Evolutionary conservation across 1,140 invertebrate species (phyloP).

Genomic region (Drosophila ficusphila): DNA sequence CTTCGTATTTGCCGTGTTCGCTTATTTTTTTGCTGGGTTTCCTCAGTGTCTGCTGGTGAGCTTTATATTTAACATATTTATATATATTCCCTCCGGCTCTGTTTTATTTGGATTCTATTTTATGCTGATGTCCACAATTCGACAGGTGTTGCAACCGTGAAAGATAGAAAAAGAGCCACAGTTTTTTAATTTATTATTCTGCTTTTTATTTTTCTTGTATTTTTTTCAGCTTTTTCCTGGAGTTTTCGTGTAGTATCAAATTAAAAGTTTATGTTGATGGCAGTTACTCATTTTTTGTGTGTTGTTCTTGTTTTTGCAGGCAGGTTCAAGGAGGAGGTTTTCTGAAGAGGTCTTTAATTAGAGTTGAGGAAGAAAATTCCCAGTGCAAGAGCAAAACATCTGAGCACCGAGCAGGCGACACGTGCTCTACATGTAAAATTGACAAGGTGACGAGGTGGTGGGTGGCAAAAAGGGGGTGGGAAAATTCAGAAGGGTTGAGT

Average conservation of each 20-base stretch:
- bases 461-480: neutral
- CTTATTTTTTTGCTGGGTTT: slow-evolving; percentile 28
- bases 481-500: slow-evolving; percentile 8
- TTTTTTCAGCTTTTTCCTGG: neutral
- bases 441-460: slow-evolving; percentile 33
- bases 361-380: slow-evolving; percentile 43
- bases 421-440: slow-evolving; percentile 50
- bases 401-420: slow-evolving; percentile 52
- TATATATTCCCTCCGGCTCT: slow-evolving; percentile 13
- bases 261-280: slow-evolving; percentile 10
- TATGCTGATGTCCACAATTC: slow-evolving; percentile 56
- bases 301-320: too few species aligned
- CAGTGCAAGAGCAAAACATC: slow-evolving; percentile 31
- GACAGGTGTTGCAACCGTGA: slow-evolving; percentile 63
- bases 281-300: slow-evolving; percentile 17
- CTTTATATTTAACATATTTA: slow-evolving; percentile 36
- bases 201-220: too few species aligned
- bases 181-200: neutral
- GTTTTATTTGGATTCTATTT: slow-evolving; percentile 46
- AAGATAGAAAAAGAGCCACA: slow-evolving; percentile 15
- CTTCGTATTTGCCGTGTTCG: slow-evolving; percentile 29
- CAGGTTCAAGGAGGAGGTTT: slow-evolving; percentile 28
- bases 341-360: slow-evolving; percentile 45
- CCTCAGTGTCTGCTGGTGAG: slow-evolving; percentile 28
- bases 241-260: neutral